Evolutionary conservation across 1,140 invertebrate genomes (phyloP).

Genomic region (Drosophila asahinai): DNA sequence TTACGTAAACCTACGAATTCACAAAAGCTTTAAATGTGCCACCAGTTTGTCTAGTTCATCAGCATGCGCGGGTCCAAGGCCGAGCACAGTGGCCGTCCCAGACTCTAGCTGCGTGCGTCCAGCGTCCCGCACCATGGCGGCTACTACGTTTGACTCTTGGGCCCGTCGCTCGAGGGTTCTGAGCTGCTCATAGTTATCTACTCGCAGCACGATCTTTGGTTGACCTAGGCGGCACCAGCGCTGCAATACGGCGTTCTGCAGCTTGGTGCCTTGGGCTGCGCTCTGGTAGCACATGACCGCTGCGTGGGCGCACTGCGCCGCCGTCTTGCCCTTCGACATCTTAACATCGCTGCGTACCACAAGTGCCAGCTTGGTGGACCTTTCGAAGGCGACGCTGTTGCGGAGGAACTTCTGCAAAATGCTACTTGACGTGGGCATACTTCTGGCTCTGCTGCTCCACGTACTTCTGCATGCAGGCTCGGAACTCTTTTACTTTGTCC

Average conservation of each 20-base stretch:
- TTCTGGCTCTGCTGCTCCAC: slow-evolving; percentile 82
- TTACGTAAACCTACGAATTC: slow-evolving; percentile 54
- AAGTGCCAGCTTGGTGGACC: slow-evolving; percentile 89
- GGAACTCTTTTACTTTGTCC: slow-evolving; percentile 91
- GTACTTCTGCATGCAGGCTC: slow-evolving; percentile 90
- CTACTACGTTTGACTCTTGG: slow-evolving; percentile 86
- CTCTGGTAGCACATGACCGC: slow-evolving; percentile 89
- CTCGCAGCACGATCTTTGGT: slow-evolving; percentile 90
- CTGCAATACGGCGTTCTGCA: slow-evolving; percentile 85
- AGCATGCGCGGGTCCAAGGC: slow-evolving; percentile 90
- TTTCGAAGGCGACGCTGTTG: slow-evolving; percentile 31
- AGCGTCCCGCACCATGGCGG: slow-evolving; percentile 90
- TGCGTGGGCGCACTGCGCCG: slow-evolving; percentile 94
- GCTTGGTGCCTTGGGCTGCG: slow-evolving; percentile 84
- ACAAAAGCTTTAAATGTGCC: slow-evolving; percentile 89
- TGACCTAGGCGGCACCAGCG: slow-evolving; percentile 90
- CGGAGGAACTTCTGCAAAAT: slow-evolving; percentile 52
- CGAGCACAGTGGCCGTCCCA: slow-evolving; percentile 90
- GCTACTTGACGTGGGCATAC: slow-evolving; percentile 79
- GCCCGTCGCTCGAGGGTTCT: slow-evolving; percentile 86
- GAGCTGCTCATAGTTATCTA: slow-evolving; percentile 86
- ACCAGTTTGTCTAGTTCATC: slow-evolving; percentile 89
- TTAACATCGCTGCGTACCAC: slow-evolving; percentile 91
- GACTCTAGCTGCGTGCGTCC: slow-evolving; percentile 90
- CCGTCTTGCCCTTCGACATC: slow-evolving; percentile 93